Conservation (phyloP, 2,113 vertebrate genomes). For the Neopipo cinnamomea region DNA sequence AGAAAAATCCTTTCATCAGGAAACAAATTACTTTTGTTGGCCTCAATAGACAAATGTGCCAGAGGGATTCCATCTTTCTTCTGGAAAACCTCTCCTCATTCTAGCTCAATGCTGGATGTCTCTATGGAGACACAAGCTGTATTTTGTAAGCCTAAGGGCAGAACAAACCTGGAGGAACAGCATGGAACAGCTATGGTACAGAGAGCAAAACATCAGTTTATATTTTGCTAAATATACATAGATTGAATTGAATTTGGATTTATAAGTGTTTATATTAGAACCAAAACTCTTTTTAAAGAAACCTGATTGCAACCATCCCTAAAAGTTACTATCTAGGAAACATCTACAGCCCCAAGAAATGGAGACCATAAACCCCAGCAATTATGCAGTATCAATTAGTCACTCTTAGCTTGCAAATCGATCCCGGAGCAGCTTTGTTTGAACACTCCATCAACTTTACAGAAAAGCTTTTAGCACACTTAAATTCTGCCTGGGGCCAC, state of each 20-base stretch:
- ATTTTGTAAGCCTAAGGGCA: neutral
- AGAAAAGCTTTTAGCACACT: neutral
- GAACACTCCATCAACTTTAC: neutral
- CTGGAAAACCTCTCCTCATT: neutral
- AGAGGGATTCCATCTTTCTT: neutral
- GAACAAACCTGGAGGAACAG: neutral
- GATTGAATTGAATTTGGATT: neutral
- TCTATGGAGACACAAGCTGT: neutral
- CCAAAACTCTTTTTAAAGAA: neutral
- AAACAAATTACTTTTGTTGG: neutral
- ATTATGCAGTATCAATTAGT: neutral
- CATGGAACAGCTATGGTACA: neutral
- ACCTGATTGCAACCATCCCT: neutral
- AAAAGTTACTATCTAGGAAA: neutral
- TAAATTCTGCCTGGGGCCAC: neutral
- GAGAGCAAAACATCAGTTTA: neutral
- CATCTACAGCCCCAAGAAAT: neutral
- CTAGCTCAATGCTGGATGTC: neutral
- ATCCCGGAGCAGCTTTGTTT: neutral
- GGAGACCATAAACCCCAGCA: neutral
- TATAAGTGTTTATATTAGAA: neutral
- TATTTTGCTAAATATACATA: neutral
- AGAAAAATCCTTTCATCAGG: neutral
- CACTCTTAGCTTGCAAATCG: neutral
- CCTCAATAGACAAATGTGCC: neutral